Evolutionary conservation across 1,140 invertebrate genomes (phyloP).

Genomic region (Anastatus disparis): DNA sequence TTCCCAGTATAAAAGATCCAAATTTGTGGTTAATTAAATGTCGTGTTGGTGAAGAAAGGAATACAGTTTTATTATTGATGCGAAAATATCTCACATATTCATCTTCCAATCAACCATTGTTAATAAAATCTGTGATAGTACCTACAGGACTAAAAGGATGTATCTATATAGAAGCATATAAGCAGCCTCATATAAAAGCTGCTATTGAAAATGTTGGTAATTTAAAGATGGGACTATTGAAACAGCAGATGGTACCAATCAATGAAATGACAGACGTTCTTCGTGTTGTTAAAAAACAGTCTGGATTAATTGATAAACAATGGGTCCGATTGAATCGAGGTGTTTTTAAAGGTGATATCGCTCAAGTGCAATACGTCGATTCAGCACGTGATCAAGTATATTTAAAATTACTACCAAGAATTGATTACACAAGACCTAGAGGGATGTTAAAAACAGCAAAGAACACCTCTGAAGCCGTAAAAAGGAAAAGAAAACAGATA

Average conservation of each 20-base stretch:
- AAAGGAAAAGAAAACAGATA: too few relatives aligned
- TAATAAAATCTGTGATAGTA: conserved; percentile 96
- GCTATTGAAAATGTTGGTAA: too few relatives aligned
- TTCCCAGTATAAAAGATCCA: too few relatives aligned
- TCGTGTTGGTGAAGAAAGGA: conserved; percentile 96
- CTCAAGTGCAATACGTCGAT: conserved; percentile 92
- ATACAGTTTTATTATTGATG: too few relatives aligned
- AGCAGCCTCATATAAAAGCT: conserved; percentile 96
- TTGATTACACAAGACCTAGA: conserved; percentile 92
- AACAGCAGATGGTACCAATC: too few relatives aligned
- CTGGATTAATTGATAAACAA: conserved; percentile 90
- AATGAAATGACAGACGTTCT: too few relatives aligned
- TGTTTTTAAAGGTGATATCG: conserved; percentile 97
- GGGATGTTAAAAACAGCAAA: conserved; percentile 83
- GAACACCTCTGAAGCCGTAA: conserved; percentile 80
- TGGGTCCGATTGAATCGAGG: conserved; percentile 96
- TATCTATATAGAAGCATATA: conserved; percentile 99
- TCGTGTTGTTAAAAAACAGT: conserved; percentile 94
- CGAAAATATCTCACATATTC: conserved; percentile 93
- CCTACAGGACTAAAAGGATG: conserved; percentile 97
- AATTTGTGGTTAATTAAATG: conserved; percentile 99
- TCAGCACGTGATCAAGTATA: conserved; percentile 95
- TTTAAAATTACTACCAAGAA: conserved; percentile 92
- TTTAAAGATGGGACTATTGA: conserved; percentile 87
- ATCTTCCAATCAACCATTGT: conserved; percentile 75